Evolutionary conservation across 2,113 vertebrate genomes (phyloP), one percentile per base, ranked within the genome.

Genomic region (Oriolus oriolus): DNA sequence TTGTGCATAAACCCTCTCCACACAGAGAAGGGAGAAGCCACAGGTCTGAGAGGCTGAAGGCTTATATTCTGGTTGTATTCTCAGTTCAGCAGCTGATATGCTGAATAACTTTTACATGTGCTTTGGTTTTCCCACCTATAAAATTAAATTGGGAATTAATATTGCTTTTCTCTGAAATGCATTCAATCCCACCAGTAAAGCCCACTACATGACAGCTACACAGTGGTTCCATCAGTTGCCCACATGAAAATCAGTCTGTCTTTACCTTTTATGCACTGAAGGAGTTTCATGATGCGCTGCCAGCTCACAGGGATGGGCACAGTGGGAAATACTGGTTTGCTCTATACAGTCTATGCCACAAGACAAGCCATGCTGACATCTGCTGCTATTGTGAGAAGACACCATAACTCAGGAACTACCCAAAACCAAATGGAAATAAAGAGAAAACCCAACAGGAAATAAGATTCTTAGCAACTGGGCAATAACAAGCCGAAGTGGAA

Each of bases 391-490:
- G 53, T 59, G 42, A 91, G 47, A 78, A 70, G 37, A 66, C 56
- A 69, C 37, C 28, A 23, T 82, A 74, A 66, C 56, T 91, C 69
- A 70, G 52, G 60, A 90, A 90, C 42, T 65, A 82, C 60, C n/a
- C 89, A 74, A 94, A 90, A 61, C 74, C 86, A 92, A 85, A 87
- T 49, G 44, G 54, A 80, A 87, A 76, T 56, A 86, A 94, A 61
- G 60, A 52, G n/a, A 78, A 84, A 90, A 45, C 50, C 69, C 28
- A 89, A 50, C 39, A 84, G 56, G 39, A 94, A 81, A 53, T 78
- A 64, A 41, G 52, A 53, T 57, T 60, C 74, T 57, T 84, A 70
- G 69, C 85, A 82, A 37, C 1, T 75, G 42, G 14, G 54, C 41
- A 94, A 74, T 64, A 93, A 54, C 16, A 87, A 84, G 45, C 22